Base-by-base conservation (phyloP, 2,888 invertebrate species). In the Phortica magna region DNA sequence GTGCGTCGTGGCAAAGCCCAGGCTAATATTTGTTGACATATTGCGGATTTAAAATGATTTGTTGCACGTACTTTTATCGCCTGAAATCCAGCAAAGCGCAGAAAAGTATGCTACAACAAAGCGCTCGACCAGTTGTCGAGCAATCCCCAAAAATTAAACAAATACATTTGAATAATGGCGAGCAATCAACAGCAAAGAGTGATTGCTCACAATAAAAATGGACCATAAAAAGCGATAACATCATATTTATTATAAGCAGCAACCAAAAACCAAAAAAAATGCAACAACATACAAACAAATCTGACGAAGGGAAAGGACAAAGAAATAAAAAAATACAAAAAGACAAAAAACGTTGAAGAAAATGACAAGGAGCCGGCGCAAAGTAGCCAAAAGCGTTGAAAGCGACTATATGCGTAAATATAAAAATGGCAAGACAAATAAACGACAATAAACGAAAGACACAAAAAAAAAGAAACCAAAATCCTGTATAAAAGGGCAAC, bases 151-250 rank as follows among this genome's bases (percentile, higher is more conserved):
- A 83, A 88, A 88, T 86, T 88, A 88, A 86, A 87, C 88, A 86
- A 86, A 86, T 85, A 87, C 88, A 86, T 86, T 86, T 86, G 88
- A 86, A 86, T 86, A 86, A 86, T 87, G 85, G 83, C 82, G 74
- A 73, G 84, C 88, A 86, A 86, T 86, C 88, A 88, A 87, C 88
- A 84, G 82, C 83, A 84, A 82, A 82, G 83, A 89, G 85, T 89
- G 88, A 89, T 89, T 89, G 90, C 88, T 78, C 76, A 84, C 85
- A 87, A 89, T 89, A 89, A 89, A 89, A 88, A 81, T 82, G 87
- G 83, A 84, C 87, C 88, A 89, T 89, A 89, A 89, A 89, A 89
- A 83, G 84, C 83, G 89, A 89, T 89, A 89, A 88, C 88, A 89
- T 86, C 88, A 89, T 88, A 89, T 89, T 89, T 89, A 87, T 87